Evolutionary conservation across 1,140 invertebrate species (phyloP).

Genomic region (Zophobas morio): DNA sequence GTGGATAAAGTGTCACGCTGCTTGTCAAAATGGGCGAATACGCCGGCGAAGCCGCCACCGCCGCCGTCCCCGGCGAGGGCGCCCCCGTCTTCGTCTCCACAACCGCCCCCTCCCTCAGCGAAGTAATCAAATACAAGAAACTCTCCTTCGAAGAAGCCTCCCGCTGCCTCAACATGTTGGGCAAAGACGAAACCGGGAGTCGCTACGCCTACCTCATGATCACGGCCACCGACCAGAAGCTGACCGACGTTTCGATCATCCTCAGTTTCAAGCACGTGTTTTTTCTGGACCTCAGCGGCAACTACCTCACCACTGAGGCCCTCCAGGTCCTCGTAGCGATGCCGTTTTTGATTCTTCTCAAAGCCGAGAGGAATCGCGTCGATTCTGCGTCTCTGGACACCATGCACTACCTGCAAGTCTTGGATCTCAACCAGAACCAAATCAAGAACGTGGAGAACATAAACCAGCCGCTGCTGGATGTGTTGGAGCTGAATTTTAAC

Average conservation of each 20-base stretch:
- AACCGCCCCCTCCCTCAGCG: slow-evolving; percentile 29
- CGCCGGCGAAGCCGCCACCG: slow-evolving; percentile 38
- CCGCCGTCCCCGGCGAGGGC: slow-evolving; percentile 7
- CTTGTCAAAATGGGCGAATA: slow-evolving; percentile 20
- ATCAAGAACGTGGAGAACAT: slow-evolving; percentile 69
- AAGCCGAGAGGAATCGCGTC: slow-evolving; percentile 70
- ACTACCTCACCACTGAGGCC: slow-evolving; percentile 67
- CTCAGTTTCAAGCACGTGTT: slow-evolving; percentile 70
- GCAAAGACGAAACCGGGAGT: slow-evolving; percentile 64
- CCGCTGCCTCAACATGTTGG: slow-evolving; percentile 61
- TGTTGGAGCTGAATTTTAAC: slow-evolving; percentile 70
- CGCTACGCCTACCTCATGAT: slow-evolving; percentile 66
- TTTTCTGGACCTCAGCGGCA: slow-evolving; percentile 71
- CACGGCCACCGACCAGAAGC: slow-evolving; percentile 58
- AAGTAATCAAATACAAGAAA: slow-evolving; percentile 61
- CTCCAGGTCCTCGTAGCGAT: slow-evolving; percentile 69
- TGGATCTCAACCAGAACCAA: slow-evolving; percentile 70
- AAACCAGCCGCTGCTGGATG: slow-evolving; percentile 69
- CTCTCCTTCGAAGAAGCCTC: slow-evolving; percentile 65
- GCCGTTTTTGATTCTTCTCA: slow-evolving; percentile 70
- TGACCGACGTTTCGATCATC: slow-evolving; percentile 69
- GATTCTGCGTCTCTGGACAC: slow-evolving; percentile 67
- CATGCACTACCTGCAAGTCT: slow-evolving; percentile 71
- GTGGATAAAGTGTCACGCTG: too few relatives aligned
- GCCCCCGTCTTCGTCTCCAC: background rate